phyloP scores from a whole-genome alignment of 2,888 invertebrate genomes.

The Pinctada fucata region DNA sequence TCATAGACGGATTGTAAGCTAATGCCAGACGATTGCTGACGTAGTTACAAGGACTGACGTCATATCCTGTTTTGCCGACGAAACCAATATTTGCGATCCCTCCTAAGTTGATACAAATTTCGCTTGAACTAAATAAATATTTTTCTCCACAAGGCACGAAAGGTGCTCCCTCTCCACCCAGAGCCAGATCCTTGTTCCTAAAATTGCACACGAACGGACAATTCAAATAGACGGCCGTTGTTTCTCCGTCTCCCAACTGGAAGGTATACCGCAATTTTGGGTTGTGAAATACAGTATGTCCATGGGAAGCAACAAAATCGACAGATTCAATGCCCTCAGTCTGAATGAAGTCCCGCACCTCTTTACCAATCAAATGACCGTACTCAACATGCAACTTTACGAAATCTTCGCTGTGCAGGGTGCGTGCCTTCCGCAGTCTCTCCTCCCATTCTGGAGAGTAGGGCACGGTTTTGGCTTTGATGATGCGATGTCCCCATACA shows the following conservation, averaged over 20 bases:
- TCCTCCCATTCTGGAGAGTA: slow-evolving; percentile 62
- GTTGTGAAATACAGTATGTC: slow-evolving; percentile 73
- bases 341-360: slow-evolving; percentile 56
- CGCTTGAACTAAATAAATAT: slow-evolving; percentile 64
- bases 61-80: slow-evolving; percentile 56
- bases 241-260: slow-evolving; percentile 73
- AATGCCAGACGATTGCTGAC: slow-evolving; percentile 66
- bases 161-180: slow-evolving; percentile 74
- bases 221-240: slow-evolving; percentile 59
- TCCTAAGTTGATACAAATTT: slow-evolving; percentile 71
- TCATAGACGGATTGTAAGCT: slow-evolving; percentile 41
- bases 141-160: slow-evolving; percentile 70
- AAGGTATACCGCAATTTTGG: slow-evolving; percentile 68
- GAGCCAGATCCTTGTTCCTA: slow-evolving; percentile 69
- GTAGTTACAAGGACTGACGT: slow-evolving; percentile 72
- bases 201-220: slow-evolving; percentile 70
- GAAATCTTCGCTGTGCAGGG: slow-evolving; percentile 61
- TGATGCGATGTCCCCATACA: slow-evolving; percentile 68
- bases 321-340: slow-evolving; percentile 44
- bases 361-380: slow-evolving; percentile 66
- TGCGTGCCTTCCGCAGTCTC: slow-evolving; percentile 54
- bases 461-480: slow-evolving; percentile 58
- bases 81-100: slow-evolving; percentile 71
- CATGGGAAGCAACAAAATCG: slow-evolving; percentile 69
- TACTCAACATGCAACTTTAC: slow-evolving; percentile 68